Evolutionary conservation across 2,797 vertebrate genomes (phyloP), one percentile per base, ranked within the genome.

Genomic region (Sciurus carolinensis): DNA sequence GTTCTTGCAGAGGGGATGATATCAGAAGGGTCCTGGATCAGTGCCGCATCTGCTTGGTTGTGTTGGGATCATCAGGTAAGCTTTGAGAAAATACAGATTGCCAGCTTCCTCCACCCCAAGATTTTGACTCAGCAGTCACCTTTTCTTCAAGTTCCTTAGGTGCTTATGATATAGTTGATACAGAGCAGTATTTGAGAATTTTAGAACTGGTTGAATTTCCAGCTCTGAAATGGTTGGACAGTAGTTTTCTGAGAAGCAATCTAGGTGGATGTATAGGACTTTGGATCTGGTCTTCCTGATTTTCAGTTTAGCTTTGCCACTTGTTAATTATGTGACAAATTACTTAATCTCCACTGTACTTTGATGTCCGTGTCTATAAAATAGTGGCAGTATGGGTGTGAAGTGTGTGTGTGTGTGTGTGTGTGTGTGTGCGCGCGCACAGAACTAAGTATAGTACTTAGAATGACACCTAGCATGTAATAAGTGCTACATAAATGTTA

Each of bases 341-440:
- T 5, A 47, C 69, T 62, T 39, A 33, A 2, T 81, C 28, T 75
- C 62, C 42, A 57, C 75, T 33, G n/a, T 26, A 7, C 75, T 88
- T 93, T 50, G 4, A n/a, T 42, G 62, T 64, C 24, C n/a, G 57
- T 87, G 1, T 82, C 47, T 87, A 22, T 39, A 72, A 75, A 57
- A 64, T 10, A 10, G 9, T 2, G 17, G 26, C 28, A 28, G 14
- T 82, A 14, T 75, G 36, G 71, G 33, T 42, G 6, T 77, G 44
- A 28, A 44, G 8, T n/a, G 0, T 10, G 18, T 54, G 39, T 15
- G 10, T 11, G 2, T 5, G 8, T n/a, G 0, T 10, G 18, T 54
- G 39, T 15, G 10, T 11, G 2, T 5, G 0, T 36, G 5, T 24
- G 47, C 13, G 0, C 13, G 0, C 30, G 1, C 0, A 6, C 4